These are phyloP conservation scores for Bufo bufo DNA, from an alignment of 2,113 vertebrate species.

Conservation along the genomic window DNA sequence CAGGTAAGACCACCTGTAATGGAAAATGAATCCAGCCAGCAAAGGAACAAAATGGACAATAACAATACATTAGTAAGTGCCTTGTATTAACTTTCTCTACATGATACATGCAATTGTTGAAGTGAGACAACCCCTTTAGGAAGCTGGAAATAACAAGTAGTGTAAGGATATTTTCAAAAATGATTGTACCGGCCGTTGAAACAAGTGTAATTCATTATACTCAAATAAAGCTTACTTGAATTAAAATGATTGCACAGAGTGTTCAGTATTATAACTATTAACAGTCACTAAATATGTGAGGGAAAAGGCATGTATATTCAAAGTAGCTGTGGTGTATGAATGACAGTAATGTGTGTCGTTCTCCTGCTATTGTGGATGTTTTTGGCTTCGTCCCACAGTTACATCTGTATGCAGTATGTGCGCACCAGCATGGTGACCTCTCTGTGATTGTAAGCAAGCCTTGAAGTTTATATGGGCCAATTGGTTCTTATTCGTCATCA, in stretches of 20 bases:
- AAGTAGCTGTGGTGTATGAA: neutral
- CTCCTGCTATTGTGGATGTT: neutral
- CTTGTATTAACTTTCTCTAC: too few species aligned
- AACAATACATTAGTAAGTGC: too few species aligned
- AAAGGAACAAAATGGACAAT: too few species aligned
- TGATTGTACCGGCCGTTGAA: neutral
- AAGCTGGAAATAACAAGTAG: neutral
- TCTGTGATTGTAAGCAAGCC: conserved; percentile 45
- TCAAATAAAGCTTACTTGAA: too few species aligned
- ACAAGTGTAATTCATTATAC: too few species aligned
- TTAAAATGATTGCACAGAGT: neutral
- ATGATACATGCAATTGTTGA: too few species aligned
- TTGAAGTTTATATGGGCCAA: conserved; percentile 47
- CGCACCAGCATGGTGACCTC: conserved; percentile 30
- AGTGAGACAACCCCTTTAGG: too few species aligned
- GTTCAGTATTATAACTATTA: neutral
- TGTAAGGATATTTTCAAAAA: neutral
- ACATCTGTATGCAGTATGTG: conserved; percentile 39
- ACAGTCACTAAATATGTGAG: neutral
- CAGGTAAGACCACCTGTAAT: too few species aligned
- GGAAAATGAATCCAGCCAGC: too few species aligned
- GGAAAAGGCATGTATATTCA: neutral
- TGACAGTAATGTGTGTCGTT: neutral
- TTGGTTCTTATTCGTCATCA: conserved; percentile 45
- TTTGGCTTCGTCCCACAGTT: neutral